Conservation (phyloP, 2,113 vertebrate species). For the Dascyllus trimaculatus region DNA sequence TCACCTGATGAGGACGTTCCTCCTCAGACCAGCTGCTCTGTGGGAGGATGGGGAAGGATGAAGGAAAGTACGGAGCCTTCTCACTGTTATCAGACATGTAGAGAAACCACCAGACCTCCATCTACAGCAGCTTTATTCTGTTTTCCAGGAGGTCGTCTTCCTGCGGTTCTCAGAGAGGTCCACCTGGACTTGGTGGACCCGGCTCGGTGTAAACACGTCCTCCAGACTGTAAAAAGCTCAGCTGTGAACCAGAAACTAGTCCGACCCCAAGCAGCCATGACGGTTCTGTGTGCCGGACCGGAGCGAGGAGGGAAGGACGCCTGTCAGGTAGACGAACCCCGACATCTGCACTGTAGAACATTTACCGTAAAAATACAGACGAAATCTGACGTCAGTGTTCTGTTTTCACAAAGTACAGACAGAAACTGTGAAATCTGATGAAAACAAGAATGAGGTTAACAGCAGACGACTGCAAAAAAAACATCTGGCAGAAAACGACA, state of each 20-base stretch:
- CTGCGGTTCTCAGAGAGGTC: conserved; percentile 86
- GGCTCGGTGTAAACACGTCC: conserved; percentile 81
- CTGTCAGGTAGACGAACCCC: conserved; percentile 86
- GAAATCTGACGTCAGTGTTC: no score
- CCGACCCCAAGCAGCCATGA: conserved; percentile 61
- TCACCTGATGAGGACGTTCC: conserved; percentile 82
- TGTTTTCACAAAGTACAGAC: no score
- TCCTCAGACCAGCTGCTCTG: conserved; percentile 84
- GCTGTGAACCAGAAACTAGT: background rate
- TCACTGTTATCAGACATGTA: no score
- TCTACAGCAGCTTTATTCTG: background rate
- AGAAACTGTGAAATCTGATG: no score
- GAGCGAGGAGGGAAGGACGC: conserved; percentile 89
- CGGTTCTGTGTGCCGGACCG: conserved; percentile 89
- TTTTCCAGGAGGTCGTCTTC: conserved; percentile 82
- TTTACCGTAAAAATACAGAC: no score
- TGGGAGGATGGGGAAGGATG: conserved; percentile 89
- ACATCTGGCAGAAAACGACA: no score
- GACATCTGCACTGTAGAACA: no score
- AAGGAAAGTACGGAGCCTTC: conserved; percentile 83
- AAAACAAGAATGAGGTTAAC: no score
- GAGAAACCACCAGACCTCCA: no score
- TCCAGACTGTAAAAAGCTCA: conserved; percentile 80
- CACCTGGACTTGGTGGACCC: conserved; percentile 85
- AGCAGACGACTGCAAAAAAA: no score